A percentile compares a stretch with the other conserved stretches of the same genome.
These are phyloP conservation scores for Tauraco erythrolophus DNA, from an alignment of 2,113 vertebrate species.

Conservation along the genomic window DNA sequence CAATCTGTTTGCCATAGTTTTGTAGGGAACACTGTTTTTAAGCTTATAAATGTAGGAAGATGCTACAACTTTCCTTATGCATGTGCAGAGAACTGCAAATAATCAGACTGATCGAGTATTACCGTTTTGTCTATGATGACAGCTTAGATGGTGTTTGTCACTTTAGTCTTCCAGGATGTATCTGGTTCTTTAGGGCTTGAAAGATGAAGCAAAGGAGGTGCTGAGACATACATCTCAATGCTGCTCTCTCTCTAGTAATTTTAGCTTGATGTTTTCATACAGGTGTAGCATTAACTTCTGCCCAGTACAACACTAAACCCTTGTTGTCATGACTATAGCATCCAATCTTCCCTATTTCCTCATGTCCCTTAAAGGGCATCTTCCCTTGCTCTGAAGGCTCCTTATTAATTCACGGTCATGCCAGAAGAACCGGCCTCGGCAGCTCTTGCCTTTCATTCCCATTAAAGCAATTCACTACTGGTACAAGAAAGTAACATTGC, in stretches of 20 bases:
- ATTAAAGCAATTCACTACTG: background rate
- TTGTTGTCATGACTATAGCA: background rate
- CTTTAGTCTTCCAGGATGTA: background rate
- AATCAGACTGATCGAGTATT: background rate
- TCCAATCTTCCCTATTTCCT: background rate
- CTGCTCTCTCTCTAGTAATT: background rate
- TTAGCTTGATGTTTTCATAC: background rate
- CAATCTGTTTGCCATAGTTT: background rate
- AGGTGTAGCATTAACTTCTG: background rate
- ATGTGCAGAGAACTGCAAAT: background rate
- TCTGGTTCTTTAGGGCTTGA: background rate
- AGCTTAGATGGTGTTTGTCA: background rate
- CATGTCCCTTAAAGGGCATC: background rate
- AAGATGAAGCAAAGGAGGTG: background rate
- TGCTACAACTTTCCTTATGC: background rate
- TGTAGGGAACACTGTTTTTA: background rate
- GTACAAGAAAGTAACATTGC: background rate
- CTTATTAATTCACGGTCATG: background rate
- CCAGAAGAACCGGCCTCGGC: background rate
- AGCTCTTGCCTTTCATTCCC: background rate
- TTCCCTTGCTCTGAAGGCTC: background rate
- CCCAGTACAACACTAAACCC: background rate
- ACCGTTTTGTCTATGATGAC: background rate
- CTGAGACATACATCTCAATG: background rate
- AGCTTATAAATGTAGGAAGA: background rate